A percentile compares a stretch with the other conserved stretches of the same genome.
These are phyloP conservation scores for Pseudomyrmex sp. DNA, from an alignment of 1,140 invertebrate genomes.

Conservation along the genomic window DNA sequence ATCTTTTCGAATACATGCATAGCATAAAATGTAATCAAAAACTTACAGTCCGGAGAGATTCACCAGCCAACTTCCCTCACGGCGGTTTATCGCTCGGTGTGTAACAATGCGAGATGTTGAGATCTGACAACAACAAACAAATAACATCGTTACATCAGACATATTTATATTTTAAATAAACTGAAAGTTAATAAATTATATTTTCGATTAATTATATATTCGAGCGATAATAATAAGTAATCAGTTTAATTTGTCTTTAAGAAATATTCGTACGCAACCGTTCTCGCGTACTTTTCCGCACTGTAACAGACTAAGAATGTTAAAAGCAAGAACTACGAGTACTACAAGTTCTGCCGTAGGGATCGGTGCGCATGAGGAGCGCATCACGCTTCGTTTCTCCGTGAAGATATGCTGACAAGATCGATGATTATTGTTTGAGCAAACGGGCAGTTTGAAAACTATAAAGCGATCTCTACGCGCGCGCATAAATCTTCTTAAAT, in stretches of 20 bases:
- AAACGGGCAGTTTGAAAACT: constrained; percentile 61
- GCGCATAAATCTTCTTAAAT: neutral
- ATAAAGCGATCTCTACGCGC: constrained; percentile 33
- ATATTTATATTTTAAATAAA: too few relatives aligned
- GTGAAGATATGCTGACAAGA: constrained; percentile 34
- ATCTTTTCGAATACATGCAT: constrained; percentile 26
- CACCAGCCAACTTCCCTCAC: neutral
- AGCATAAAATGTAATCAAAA: constrained; percentile 20
- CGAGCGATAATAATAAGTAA: neutral
- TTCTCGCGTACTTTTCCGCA: neutral
- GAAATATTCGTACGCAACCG: neutral
- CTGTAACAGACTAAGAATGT: constrained; percentile 7
- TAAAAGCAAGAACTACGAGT: constrained; percentile 21
- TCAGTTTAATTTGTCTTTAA: neutral
- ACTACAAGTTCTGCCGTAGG: constrained; percentile 1
- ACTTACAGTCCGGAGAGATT: constrained; percentile 22
- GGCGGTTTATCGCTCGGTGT: too few relatives aligned
- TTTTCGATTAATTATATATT: neutral
- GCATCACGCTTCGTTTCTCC: neutral
- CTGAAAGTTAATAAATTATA: neutral
- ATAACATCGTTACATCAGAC: too few relatives aligned
- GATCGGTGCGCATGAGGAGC: neutral
- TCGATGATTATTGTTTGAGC: constrained; percentile 61
- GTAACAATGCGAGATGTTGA: too few relatives aligned
- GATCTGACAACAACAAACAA: too few relatives aligned